Conservation (phyloP, 2,113 vertebrate species). For the Cervus canadensis region DNA sequence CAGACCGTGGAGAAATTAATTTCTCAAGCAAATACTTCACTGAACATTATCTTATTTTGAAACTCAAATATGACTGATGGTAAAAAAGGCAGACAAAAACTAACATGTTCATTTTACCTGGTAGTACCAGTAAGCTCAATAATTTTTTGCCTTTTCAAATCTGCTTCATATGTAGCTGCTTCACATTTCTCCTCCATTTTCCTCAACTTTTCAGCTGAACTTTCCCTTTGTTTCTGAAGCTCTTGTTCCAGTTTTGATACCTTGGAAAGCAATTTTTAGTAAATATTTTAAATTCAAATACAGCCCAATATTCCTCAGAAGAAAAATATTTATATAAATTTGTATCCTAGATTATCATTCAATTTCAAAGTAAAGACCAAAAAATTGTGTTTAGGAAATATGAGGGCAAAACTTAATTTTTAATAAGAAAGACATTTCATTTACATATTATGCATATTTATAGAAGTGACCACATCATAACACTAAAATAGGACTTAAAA, state of each 20-base stretch:
- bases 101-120: slow-evolving; percentile 77
- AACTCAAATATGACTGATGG: background rate
- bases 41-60: slow-evolving; percentile 22
- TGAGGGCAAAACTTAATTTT: background rate
- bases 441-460: background rate
- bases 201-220: slow-evolving; percentile 82
- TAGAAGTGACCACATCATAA: background rate
- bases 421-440: slow-evolving; percentile 16
- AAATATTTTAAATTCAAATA: slow-evolving; percentile 48
- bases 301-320: slow-evolving; percentile 37
- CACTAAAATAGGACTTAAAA: background rate
- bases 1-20: background rate
- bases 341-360: background rate
- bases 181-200: slow-evolving; percentile 79
- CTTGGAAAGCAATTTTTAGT: slow-evolving; percentile 75
- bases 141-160: slow-evolving; percentile 81
- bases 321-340: slow-evolving; percentile 30
- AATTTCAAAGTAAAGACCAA: background rate
- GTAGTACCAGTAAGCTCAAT: slow-evolving; percentile 81
- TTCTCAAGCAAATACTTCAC: slow-evolving; percentile 12
- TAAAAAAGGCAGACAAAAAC: background rate
- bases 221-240: slow-evolving; percentile 84
- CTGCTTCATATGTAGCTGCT: slow-evolving; percentile 76
- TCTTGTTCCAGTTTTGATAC: slow-evolving; percentile 90
- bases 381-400: slow-evolving; percentile 1